Percentiles rank a stretch among this genome's conserved stretches.
phyloP scores from a whole-genome alignment of 1,140 invertebrate genomes.

The Pseudachorutes palmiensis region DNA sequence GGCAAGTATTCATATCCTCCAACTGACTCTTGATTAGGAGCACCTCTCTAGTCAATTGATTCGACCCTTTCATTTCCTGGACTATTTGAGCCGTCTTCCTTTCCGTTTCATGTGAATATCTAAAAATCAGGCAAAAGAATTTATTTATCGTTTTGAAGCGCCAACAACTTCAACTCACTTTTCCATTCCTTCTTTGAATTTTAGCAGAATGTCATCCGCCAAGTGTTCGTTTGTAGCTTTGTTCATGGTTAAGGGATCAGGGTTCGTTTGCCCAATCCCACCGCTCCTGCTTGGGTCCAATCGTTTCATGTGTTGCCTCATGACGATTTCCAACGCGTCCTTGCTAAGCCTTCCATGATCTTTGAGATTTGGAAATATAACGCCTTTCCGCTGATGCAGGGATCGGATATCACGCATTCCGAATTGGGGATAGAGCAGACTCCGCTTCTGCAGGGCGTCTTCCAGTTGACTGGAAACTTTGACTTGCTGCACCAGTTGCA shows the following conservation, averaged over 20 bases:
- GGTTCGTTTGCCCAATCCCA: not conserved
- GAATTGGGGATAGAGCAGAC: constrained; percentile 37
- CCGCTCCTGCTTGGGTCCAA: constrained; percentile 23
- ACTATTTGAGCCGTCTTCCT: constrained; percentile 24
- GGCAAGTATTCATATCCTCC: constrained; percentile 29
- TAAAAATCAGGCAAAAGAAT: constrained; percentile 5
- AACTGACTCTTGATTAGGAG: constrained; percentile 30
- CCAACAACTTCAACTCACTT: constrained; percentile 17
- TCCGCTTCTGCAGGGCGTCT: constrained; percentile 36
- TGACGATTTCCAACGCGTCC: constrained; percentile 39
- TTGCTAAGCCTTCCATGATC: constrained; percentile 38
- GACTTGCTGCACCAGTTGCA: constrained; percentile 39
- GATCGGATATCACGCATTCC: constrained; percentile 33
- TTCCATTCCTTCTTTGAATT: constrained; percentile 36
- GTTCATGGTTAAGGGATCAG: not conserved
- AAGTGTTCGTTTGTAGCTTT: constrained; percentile 26
- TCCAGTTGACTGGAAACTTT: constrained; percentile 38
- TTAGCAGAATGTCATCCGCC: constrained; percentile 31
- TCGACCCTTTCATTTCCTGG: constrained; percentile 23
- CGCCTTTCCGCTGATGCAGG: constrained; percentile 36
- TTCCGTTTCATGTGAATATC: constrained; percentile 26
- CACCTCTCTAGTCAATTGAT: constrained; percentile 26
- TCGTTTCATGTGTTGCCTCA: constrained; percentile 32
- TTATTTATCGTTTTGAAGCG: not conserved
- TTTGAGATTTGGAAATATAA: constrained; percentile 38